Evolutionary conservation across 2,113 vertebrate species (phyloP).

Genomic region (Phyllostomus hastatus): DNA sequence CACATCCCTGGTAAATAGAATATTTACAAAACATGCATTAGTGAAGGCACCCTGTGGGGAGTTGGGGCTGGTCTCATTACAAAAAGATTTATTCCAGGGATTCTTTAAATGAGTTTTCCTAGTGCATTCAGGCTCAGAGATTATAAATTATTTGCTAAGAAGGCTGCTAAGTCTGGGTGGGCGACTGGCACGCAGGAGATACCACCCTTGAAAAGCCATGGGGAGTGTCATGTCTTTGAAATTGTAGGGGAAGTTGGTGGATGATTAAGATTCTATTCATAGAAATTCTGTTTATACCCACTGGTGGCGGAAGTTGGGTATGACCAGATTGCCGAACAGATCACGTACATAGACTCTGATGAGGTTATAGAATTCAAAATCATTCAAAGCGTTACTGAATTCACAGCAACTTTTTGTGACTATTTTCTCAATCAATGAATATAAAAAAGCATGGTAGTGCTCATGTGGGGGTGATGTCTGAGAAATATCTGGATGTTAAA

Average conservation of each 20-base stretch:
- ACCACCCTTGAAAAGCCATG: background rate
- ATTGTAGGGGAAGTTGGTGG: background rate
- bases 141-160: constrained; percentile 42
- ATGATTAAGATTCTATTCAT: constrained; percentile 34
- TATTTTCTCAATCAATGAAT: background rate
- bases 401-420: background rate
- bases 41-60: background rate
- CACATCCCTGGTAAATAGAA: background rate
- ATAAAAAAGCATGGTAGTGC: background rate
- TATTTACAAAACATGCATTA: background rate
- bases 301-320: background rate
- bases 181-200: background rate
- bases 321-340: background rate
- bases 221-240: background rate
- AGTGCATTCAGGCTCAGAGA: constrained; percentile 18
- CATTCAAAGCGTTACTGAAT: background rate
- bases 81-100: constrained; percentile 32
- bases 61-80: background rate
- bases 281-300: background rate
- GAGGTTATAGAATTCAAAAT: background rate
- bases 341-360: background rate
- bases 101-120: constrained; percentile 19
- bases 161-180: background rate
- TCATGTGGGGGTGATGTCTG: background rate
- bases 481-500: background rate